These are phyloP conservation scores for Andrena bucephala DNA, from an alignment of 2,888 invertebrate species.

Conservation along the genomic window DNA sequence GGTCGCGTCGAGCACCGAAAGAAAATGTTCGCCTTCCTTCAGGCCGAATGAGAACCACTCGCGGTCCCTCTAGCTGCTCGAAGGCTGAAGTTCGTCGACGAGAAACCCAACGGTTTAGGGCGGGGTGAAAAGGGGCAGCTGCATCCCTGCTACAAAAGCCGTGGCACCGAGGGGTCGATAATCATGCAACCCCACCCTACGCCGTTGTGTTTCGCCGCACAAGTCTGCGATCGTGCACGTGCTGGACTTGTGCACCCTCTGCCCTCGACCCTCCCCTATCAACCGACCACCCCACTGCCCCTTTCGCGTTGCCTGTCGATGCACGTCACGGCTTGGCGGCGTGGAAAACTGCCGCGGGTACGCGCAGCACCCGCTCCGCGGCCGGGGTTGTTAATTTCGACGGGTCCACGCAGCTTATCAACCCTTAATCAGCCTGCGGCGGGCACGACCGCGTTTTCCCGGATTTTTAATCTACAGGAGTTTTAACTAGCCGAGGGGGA, in stretches of 20 bases:
- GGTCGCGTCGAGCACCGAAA: background rate
- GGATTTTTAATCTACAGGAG: background rate
- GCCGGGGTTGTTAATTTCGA: constrained; percentile 36
- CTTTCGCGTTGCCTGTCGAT: background rate
- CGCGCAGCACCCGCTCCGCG: background rate
- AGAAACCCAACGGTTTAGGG: constrained; percentile 54
- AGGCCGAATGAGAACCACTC: constrained; percentile 58
- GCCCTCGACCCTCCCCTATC: background rate
- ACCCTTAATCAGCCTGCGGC: constrained; percentile 19
- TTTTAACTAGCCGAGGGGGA: constrained; percentile 11
- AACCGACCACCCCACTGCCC: background rate
- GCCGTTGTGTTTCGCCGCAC: constrained; percentile 53
- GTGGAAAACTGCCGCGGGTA: constrained; percentile 3
- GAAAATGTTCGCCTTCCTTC: background rate
- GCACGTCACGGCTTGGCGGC: constrained; percentile 25
- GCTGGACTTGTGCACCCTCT: constrained; percentile 43
- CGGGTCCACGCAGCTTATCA: constrained; percentile 9
- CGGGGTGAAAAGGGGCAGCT: constrained; percentile 64
- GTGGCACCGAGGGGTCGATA: constrained; percentile 70
- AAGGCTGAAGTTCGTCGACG: constrained; percentile 63
- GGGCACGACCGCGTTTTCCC: background rate
- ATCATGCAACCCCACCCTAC: constrained; percentile 61
- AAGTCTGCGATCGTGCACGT: constrained; percentile 53
- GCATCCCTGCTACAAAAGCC: constrained; percentile 68
- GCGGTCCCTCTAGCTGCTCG: constrained; percentile 30